These are phyloP conservation scores for Coptodon rendalli DNA, from an alignment of 2,113 vertebrate genomes.

Conservation along the genomic window DNA sequence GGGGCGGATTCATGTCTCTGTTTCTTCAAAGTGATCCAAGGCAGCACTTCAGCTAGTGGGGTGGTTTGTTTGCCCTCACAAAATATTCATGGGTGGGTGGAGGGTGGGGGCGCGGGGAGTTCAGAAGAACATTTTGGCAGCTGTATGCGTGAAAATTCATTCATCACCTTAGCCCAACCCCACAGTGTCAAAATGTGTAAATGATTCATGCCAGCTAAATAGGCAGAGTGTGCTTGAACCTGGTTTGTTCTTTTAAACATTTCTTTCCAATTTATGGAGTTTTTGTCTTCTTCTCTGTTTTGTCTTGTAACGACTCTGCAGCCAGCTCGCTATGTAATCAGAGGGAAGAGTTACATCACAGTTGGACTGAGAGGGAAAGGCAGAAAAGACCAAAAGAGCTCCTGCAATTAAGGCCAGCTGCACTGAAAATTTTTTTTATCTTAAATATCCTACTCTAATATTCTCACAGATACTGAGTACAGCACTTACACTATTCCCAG, in stretches of 20 bases:
- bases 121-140: slow-evolving; percentile 43
- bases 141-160: slow-evolving; percentile 26
- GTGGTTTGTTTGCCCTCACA: slow-evolving; percentile 14
- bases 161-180: slow-evolving; percentile 14
- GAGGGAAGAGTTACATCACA: background rate
- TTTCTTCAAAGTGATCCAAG: slow-evolving; percentile 43
- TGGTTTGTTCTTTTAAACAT: background rate
- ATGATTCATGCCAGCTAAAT: slow-evolving; percentile 19
- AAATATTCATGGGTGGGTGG: slow-evolving; percentile 32
- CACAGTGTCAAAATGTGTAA: slow-evolving; percentile 19
- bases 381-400: background rate
- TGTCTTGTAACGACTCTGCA: background rate
- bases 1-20: slow-evolving; percentile 42
- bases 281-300: background rate
- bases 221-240: background rate
- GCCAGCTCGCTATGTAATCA: background rate
- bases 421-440: background rate
- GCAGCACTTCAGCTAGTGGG: slow-evolving; percentile 32
- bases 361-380: background rate
- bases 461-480: background rate
- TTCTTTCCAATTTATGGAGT: background rate
- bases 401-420: background rate
- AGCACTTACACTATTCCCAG: background rate
- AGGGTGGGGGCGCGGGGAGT: background rate
- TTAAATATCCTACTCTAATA: background rate